A percentile compares a stretch with the other conserved stretches of the same genome.
Conservation (phyloP, 1,140 invertebrate genomes). For the Hypsibius dujardini region DNA sequence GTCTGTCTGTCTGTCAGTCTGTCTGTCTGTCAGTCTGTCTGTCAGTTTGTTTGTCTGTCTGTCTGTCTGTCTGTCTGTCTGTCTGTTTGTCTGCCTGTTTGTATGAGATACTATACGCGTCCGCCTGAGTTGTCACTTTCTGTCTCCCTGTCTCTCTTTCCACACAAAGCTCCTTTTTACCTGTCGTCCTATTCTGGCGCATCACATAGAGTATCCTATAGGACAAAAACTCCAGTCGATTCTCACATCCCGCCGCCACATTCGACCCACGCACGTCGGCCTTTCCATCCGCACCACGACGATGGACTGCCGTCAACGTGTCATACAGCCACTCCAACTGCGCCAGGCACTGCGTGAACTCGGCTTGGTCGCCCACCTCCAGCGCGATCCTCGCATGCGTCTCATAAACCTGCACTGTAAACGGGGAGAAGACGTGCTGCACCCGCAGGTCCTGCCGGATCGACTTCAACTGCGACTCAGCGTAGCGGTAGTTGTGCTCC, state of each 20-base stretch:
- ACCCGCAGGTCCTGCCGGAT: slow-evolving; percentile 95
- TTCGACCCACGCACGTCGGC: slow-evolving; percentile 23
- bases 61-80: too few relatives aligned
- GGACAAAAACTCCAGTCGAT: slow-evolving; percentile 73
- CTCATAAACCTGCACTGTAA: slow-evolving; percentile 92
- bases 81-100: too few relatives aligned
- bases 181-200: slow-evolving; percentile 84
- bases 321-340: slow-evolving; percentile 80
- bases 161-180: slow-evolving; percentile 37
- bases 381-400: slow-evolving; percentile 89
- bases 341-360: slow-evolving; percentile 97
- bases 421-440: slow-evolving; percentile 39
- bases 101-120: not conserved
- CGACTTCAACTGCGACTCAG: slow-evolving; percentile 93
- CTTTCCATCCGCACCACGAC: slow-evolving; percentile 22
- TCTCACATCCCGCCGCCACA: slow-evolving; percentile 42
- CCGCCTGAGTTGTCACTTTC: not conserved
- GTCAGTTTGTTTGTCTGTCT: too few relatives aligned
- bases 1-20: too few relatives aligned
- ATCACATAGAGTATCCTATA: slow-evolving; percentile 92
- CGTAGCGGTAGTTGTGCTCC: slow-evolving; percentile 80
- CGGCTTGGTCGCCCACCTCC: slow-evolving; percentile 86
- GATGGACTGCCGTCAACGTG: slow-evolving; percentile 33
- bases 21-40: too few relatives aligned
- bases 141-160: too few relatives aligned